Evolutionary conservation across 1,140 invertebrate species (phyloP).

Genomic region (Forficula auricularia): DNA sequence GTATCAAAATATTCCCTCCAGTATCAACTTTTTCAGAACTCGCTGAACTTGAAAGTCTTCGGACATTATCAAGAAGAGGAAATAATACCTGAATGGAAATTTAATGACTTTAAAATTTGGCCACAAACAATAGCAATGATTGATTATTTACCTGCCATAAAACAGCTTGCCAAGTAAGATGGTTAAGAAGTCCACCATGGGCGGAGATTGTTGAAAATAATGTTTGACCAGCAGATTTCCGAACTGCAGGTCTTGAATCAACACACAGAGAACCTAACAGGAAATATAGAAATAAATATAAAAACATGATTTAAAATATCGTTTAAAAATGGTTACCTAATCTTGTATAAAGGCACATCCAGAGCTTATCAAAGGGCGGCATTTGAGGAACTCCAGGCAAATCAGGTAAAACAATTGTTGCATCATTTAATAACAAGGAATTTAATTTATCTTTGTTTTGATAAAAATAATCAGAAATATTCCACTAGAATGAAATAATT

Average conservation of each 20-base stretch:
- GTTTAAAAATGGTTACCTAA: too few species aligned
- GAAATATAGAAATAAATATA: constrained; percentile 19
- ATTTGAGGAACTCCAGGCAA: constrained; percentile 68
- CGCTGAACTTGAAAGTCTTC: constrained; percentile 72
- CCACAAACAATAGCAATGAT: too few species aligned
- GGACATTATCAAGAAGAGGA: constrained; percentile 83
- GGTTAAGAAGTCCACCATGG: constrained; percentile 74
- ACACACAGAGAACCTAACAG: constrained; percentile 73
- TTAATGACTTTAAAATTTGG: neutral
- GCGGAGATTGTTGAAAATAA: constrained; percentile 93
- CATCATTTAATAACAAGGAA: constrained; percentile 46
- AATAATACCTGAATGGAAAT: constrained; percentile 58
- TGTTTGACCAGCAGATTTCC: constrained; percentile 97
- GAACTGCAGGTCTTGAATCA: constrained; percentile 81
- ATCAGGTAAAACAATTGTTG: constrained; percentile 51
- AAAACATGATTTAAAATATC: too few species aligned
- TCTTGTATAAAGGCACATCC: constrained; percentile 86
- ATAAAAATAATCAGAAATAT: constrained; percentile 91
- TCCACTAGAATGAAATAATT: constrained; percentile 68
- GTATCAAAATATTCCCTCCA: constrained; percentile 87
- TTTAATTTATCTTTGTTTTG: constrained; percentile 82
- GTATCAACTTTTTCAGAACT: constrained; percentile 86
- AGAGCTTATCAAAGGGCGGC: constrained; percentile 79
- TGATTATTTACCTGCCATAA: constrained; percentile 44
- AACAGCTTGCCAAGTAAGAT: constrained; percentile 76